Conservation (phyloP, 1,140 invertebrate species). For the Teleopsis dalmanni region DNA sequence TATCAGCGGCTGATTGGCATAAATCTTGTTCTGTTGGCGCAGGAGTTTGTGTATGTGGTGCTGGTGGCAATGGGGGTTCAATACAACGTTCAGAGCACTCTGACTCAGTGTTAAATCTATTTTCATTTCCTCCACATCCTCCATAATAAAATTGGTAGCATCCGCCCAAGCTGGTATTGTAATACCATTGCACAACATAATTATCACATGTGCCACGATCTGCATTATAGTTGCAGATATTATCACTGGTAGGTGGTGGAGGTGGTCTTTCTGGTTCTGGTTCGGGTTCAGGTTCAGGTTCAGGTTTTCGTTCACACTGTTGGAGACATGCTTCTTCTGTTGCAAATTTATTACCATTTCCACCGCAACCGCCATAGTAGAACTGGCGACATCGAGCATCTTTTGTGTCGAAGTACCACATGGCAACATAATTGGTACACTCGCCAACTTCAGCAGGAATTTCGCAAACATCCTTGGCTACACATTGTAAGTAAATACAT, state of each 20-base stretch:
- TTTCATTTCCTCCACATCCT: constrained; percentile 74
- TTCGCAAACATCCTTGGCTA: constrained; percentile 58
- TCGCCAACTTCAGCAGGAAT: constrained; percentile 68
- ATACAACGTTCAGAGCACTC: constrained; percentile 59
- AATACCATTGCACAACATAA: constrained; percentile 60
- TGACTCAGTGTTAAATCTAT: constrained; percentile 62
- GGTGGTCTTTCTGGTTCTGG: constrained; percentile 4
- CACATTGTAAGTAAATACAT: not conserved
- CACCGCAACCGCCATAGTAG: constrained; percentile 74
- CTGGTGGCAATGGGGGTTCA: constrained; percentile 34
- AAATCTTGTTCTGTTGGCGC: constrained; percentile 20
- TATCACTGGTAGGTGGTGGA: not conserved
- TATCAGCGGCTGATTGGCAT: constrained; percentile 62
- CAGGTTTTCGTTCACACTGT: constrained; percentile 49
- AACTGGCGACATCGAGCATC: constrained; percentile 65
- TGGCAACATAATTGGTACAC: constrained; percentile 67
- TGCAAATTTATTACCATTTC: constrained; percentile 75
- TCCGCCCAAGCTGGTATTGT: constrained; percentile 57
- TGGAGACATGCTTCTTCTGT: constrained; percentile 57
- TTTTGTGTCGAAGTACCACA: constrained; percentile 79
- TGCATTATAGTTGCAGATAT: constrained; percentile 21
- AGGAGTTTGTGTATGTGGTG: not conserved
- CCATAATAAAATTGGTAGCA: constrained; percentile 76
- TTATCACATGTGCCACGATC: constrained; percentile 18
- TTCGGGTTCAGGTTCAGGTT: constrained; percentile 23